Evolutionary conservation across 2,797 vertebrate species (phyloP).

Genomic region (Sebastes hubbsi): DNA sequence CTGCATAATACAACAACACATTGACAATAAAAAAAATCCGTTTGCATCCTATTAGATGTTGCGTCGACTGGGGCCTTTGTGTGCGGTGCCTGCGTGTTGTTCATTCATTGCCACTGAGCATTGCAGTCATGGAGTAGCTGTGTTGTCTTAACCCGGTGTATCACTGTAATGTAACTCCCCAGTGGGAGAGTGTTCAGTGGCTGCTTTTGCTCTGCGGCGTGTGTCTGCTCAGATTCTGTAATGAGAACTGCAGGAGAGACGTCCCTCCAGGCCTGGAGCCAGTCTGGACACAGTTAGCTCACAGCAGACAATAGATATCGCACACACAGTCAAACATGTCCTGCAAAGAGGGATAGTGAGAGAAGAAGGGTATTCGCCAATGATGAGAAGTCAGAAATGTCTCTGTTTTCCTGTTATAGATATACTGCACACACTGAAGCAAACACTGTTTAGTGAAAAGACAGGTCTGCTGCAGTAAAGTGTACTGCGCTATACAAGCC

Average conservation of each 20-base stretch:
- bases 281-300: slow-evolving; percentile 41
- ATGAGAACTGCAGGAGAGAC: slow-evolving; percentile 62
- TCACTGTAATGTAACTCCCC: slow-evolving; percentile 49
- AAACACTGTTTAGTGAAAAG: slow-evolving; percentile 6
- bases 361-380: neutral
- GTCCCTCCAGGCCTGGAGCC: slow-evolving; percentile 32
- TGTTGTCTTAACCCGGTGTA: slow-evolving; percentile 59
- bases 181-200: slow-evolving; percentile 41
- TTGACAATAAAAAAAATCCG: neutral
- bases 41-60: neutral
- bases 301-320: slow-evolving; percentile 29
- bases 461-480: slow-evolving; percentile 54
- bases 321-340: slow-evolving; percentile 1
- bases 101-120: slow-evolving; percentile 30
- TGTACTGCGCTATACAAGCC: slow-evolving; percentile 26
- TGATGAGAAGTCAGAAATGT: slow-evolving; percentile 27
- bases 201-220: slow-evolving; percentile 39
- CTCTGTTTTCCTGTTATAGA: slow-evolving; percentile 16
- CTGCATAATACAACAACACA: neutral
- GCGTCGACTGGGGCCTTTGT: neutral
- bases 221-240: slow-evolving; percentile 57
- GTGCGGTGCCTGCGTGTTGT: slow-evolving; percentile 3
- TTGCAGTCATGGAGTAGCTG: slow-evolving; percentile 40
- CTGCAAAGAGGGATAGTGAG: slow-evolving; percentile 2
- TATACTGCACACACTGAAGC: slow-evolving; percentile 12